A percentile compares a stretch with the other conserved stretches of the same genome.
phyloP scores from a whole-genome alignment of 2,797 vertebrate genomes.

The Acipenser transmontanus region DNA sequence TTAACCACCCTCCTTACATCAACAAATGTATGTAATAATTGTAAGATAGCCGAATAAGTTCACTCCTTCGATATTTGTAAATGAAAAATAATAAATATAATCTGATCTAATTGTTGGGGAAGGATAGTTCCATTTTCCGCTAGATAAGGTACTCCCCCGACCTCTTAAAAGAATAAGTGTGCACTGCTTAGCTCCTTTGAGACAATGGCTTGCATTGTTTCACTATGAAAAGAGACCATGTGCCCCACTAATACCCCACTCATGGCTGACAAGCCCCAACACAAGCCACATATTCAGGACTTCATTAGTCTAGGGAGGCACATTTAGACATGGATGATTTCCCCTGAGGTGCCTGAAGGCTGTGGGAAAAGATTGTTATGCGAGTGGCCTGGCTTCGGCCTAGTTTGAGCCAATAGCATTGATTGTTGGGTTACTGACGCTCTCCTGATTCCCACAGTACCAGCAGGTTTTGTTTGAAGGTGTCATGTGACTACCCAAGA shows the following conservation, averaged over 20 bases:
- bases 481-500: constrained; percentile 12
- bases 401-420: not conserved
- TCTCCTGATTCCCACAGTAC: not conserved
- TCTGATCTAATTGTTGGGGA: too few species aligned
- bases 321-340: constrained; percentile 15
- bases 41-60: too few species aligned
- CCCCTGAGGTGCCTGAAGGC: constrained; percentile 10
- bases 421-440: constrained; percentile 4
- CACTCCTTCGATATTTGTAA: too few species aligned
- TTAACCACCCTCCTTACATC: too few species aligned
- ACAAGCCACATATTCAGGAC: constrained; percentile 3
- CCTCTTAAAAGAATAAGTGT: constrained; percentile 51
- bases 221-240: constrained; percentile 8
- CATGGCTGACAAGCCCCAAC: constrained; percentile 8
- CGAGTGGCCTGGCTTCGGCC: constrained; percentile 1
- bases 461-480: not conserved
- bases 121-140: constrained; percentile 20
- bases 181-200: constrained; percentile 47
- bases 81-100: too few species aligned
- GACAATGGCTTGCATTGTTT: constrained; percentile 12
- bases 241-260: constrained; percentile 3
- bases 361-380: constrained; percentile 14
- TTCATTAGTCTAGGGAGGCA: constrained; percentile 27
- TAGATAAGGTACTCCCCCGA: constrained; percentile 23
- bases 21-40: too few species aligned